Base-by-base conservation (phyloP, 1,140 invertebrate genomes). In the Hydropsyche tenuis region DNA sequence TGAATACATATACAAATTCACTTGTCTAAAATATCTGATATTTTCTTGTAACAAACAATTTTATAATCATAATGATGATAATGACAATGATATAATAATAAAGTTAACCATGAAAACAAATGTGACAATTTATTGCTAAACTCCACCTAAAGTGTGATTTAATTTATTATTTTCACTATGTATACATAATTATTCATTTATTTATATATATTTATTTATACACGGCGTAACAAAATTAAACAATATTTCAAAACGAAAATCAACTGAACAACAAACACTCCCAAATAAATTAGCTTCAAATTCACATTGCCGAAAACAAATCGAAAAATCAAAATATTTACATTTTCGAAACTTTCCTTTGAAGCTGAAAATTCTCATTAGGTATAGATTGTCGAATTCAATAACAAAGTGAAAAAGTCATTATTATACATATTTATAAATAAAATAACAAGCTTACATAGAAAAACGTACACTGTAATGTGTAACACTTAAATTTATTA, bases 21-120 rank as follows among this genome's bases (percentile, higher is more conserved):
- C 65, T 42, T 68, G 65, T 68, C 65, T 68, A 68, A 68, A 68
- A 68, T 68, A 68, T 68, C 20, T 68, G 43, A 68, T 68, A 68
- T 51, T 37, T 37, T 37, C 16, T 42, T 68, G 43, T 68, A 68
- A 68, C 43, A 66, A 66, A 27, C 42, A 48, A 43, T 51, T 48
- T 68, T 68, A 23, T 22, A 42, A 23, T 64, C 2, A 37, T 42
- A 37, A 37, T 9, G 3, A 9, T 37, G 9, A 37, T 37, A 37
- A 37, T 37, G 9, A 37, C 9, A 37, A 37, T 37, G 9, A 37
- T 37, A 37, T 37, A 37, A 37, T 30, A 37, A 23, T 18, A 7
- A 25, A 0, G 12, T 6, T 48, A 60, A 60, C 56, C 46, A 48
- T 25, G 16, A 45, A 68, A 68, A 68, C 42, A 42, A 65, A 60